Evolutionary conservation across 2,888 invertebrate genomes (phyloP).

Genomic region (Epicampocera succincta): DNA sequence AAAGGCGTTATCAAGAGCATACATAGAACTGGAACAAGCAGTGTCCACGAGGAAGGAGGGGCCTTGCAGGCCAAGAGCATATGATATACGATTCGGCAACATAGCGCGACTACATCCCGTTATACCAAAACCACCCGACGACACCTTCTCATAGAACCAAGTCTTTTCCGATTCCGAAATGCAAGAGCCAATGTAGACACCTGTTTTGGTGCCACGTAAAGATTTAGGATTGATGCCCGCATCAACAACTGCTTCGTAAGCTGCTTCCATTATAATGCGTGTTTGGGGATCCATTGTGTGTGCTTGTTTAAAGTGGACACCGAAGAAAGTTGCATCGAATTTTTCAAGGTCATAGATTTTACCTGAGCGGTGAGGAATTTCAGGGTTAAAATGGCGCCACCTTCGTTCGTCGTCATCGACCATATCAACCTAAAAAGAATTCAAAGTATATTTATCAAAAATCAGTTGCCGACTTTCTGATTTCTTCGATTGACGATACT

Average conservation of each 20-base stretch:
- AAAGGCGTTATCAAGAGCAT: slow-evolving; percentile 92
- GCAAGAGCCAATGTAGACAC: slow-evolving; percentile 88
- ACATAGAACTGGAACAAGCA: slow-evolving; percentile 96
- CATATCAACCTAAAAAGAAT: slow-evolving; percentile 86
- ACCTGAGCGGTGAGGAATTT: slow-evolving; percentile 88
- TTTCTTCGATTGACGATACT: too few species aligned
- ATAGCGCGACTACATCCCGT: slow-evolving; percentile 92
- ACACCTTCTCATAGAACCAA: slow-evolving; percentile 86
- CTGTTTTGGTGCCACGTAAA: slow-evolving; percentile 86
- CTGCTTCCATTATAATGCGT: slow-evolving; percentile 88
- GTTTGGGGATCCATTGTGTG: slow-evolving; percentile 91
- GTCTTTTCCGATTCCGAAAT: slow-evolving; percentile 88
- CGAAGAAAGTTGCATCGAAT: slow-evolving; percentile 90
- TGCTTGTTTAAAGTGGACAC: slow-evolving; percentile 88
- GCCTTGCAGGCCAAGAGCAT: slow-evolving; percentile 92
- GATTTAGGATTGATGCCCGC: slow-evolving; percentile 86
- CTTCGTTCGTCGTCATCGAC: slow-evolving; percentile 90
- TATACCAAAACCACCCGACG: slow-evolving; percentile 82
- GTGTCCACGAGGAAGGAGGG: slow-evolving; percentile 95
- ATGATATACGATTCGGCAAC: slow-evolving; percentile 95
- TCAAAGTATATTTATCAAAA: not conserved
- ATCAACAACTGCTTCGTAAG: slow-evolving; percentile 90
- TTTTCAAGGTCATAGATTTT: slow-evolving; percentile 87
- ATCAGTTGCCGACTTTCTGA: too few species aligned
- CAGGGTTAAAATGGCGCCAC: slow-evolving; percentile 88